Conservation (phyloP, 1,140 invertebrate genomes). For the Heliconius congener region DNA sequence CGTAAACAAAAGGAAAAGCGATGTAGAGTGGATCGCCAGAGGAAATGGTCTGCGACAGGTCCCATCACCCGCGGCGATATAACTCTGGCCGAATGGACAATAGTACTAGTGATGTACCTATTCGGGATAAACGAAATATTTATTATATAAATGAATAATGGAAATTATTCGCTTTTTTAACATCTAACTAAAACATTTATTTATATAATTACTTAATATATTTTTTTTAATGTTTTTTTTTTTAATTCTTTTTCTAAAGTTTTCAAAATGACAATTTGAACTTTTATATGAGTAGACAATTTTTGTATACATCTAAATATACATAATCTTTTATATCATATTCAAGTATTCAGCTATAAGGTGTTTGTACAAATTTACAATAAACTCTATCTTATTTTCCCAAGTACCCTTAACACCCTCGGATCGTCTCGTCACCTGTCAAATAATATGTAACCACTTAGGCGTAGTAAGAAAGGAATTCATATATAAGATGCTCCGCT, state of each 20-base stretch:
- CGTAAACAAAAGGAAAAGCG: slow-evolving; percentile 39
- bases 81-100: slow-evolving; percentile 34
- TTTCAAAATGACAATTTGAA: background rate
- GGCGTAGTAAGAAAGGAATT: background rate
- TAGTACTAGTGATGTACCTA: slow-evolving; percentile 21
- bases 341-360: background rate
- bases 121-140: background rate
- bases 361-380: background rate
- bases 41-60: slow-evolving; percentile 48
- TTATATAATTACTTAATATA: too few species aligned
- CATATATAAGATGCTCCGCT: background rate
- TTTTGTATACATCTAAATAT: too few species aligned
- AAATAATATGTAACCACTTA: slow-evolving; percentile 11
- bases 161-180: background rate
- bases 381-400: slow-evolving; percentile 9
- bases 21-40: slow-evolving; percentile 44
- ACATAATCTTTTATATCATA: too few species aligned
- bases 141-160: background rate
- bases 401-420: background rate
- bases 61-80: slow-evolving; percentile 39
- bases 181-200: too few species aligned
- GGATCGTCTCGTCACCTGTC: slow-evolving; percentile 7
- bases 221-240: too few species aligned
- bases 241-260: background rate
- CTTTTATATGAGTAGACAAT: background rate